Base-by-base conservation (phyloP, 2,888 invertebrate species). In the Catocala fraxini region DNA sequence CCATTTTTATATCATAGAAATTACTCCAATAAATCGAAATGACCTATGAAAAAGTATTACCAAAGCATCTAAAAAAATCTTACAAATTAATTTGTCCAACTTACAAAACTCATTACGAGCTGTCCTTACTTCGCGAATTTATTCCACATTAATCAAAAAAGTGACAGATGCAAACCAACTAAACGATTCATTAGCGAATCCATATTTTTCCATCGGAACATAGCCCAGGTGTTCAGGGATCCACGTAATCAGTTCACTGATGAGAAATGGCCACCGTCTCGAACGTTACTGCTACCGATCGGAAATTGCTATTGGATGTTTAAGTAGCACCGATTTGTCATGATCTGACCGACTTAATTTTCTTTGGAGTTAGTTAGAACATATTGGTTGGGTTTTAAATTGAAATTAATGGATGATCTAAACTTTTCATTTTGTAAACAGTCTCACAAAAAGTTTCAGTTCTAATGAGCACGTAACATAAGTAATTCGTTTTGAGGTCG, bases 181-280 rank as follows among this genome's bases (percentile, higher is more conserved):
- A 84, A 88, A 83, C 82, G 77, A 86, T 87, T 89, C 88, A 89
- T 89, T 89, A 88, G 84, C 65, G 79, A 67, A 75, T 81, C 79
- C 86, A 87, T 88, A 87, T 87, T 86, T 87, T 84, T 84, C 71
- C 65, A 54, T 47, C 69, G 57, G 65, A 70, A 56, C 63, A 63
- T 61, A 73, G 75, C 73, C 83, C 85, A 84, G 86, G 85, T 76
- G 76, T 63, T 63, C 68, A 6, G n/a, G 60, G 65, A 72, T 75
- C 73, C 61, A 59, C 63, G 81, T 77, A 83, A 85, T 86, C 82
- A 83, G 71, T 63, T 47, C 60, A 25, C 59, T 75, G 76, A 74
- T 82, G 84, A 86, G 80, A 80, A 82, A 85, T 85, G 73, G 78
- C 73, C 58, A 61, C 55, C 69, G 65, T 77, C 74, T 72, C 64